Percentiles rank a stretch among this genome's conserved stretches.
These are phyloP conservation scores for Oreochromis aureus DNA, from an alignment of 2,113 vertebrate species.

Conservation along the genomic window DNA sequence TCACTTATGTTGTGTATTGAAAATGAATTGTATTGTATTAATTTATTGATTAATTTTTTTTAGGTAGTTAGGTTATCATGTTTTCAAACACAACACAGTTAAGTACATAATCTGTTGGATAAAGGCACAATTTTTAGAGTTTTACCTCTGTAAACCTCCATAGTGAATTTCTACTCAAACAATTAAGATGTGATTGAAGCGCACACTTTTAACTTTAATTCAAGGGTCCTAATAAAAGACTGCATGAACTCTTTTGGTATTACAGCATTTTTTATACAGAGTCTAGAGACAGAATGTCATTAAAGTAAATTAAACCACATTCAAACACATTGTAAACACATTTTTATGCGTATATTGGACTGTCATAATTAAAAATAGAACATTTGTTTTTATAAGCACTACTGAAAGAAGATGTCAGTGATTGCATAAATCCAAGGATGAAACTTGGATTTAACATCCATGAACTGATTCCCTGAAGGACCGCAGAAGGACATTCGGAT, in stretches of 20 bases:
- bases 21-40: not conserved
- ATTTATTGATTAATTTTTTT: fast-evolving
- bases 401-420: not conserved
- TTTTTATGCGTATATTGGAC: not conserved
- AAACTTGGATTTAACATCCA: not conserved
- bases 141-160: not conserved
- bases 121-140: not conserved
- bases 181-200: not conserved
- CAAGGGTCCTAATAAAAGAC: not conserved
- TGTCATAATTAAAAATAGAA: not conserved
- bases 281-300: not conserved
- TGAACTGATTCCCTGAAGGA: not conserved
- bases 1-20: not conserved
- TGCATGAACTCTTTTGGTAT: not conserved
- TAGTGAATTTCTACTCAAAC: not conserved
- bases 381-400: not conserved
- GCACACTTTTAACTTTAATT: not conserved
- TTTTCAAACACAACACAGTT: not conserved
- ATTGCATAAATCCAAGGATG: not conserved
- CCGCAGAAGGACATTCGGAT: not conserved
- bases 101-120: not conserved
- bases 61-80: not conserved
- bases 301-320: not conserved
- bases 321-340: not conserved
- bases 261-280: not conserved